Conservation (phyloP, 35 echinoderm and acorn worm species). For the Acanthaster planci region DNA sequence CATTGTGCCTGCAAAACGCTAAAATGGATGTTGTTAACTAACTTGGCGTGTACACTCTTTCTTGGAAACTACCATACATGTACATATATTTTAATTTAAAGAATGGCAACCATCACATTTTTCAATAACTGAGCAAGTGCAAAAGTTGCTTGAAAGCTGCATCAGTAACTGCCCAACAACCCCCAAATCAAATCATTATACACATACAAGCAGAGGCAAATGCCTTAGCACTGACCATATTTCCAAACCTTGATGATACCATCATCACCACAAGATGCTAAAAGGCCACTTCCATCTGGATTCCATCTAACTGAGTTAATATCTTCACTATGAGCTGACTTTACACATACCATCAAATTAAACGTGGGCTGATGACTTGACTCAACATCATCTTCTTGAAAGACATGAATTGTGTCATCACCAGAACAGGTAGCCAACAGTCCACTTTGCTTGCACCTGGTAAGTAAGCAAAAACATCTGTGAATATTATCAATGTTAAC, state of each 20-base stretch:
- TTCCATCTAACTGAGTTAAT: conserved; percentile 89
- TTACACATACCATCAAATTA: conserved; percentile 40
- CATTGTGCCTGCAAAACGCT: too few relatives aligned
- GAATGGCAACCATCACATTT: too few relatives aligned
- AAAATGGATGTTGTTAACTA: too few relatives aligned
- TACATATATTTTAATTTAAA: too few relatives aligned
- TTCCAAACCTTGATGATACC: conserved; percentile 81
- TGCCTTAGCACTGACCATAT: conserved; percentile 35
- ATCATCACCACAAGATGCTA: conserved; percentile 91
- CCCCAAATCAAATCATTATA: too few relatives aligned
- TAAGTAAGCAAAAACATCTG: neutral
- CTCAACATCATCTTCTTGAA: conserved; percentile 77
- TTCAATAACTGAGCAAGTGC: too few relatives aligned
- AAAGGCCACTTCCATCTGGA: conserved; percentile 68
- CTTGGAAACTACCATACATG: too few relatives aligned
- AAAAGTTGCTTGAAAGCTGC: too few relatives aligned
- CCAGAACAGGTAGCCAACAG: conserved; percentile 82
- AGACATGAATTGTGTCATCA: conserved; percentile 83
- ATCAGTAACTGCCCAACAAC: too few relatives aligned
- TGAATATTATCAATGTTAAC: neutral
- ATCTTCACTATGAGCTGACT: conserved; percentile 79
- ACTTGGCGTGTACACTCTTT: too few relatives aligned
- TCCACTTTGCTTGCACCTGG: conserved; percentile 85
- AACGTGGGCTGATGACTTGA: conserved; percentile 71
- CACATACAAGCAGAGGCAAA: too few relatives aligned